Conservation (phyloP, 2,797 vertebrate species). For the Valencia hispanica region DNA sequence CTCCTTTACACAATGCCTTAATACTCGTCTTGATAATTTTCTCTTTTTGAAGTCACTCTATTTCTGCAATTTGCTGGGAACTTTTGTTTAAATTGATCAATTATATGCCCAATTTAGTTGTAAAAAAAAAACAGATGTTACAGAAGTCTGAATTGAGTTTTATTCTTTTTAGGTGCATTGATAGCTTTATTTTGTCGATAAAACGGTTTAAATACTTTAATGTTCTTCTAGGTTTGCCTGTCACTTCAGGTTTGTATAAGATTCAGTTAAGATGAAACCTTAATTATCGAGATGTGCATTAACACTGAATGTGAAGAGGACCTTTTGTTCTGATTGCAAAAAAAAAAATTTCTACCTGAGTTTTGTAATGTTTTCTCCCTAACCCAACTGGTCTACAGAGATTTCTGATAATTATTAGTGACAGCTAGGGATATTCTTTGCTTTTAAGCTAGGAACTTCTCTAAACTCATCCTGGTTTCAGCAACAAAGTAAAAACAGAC, state of each 20-base stretch:
- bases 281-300: conserved; percentile 13
- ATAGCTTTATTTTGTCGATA: neutral
- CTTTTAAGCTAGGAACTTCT: conserved; percentile 8
- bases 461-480: conserved; percentile 19
- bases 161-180: neutral
- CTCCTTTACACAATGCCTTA: conserved; percentile 1
- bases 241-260: neutral
- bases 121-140: neutral
- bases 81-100: neutral
- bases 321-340: neutral
- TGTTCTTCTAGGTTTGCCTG: neutral
- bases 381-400: neutral
- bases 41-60: neutral
- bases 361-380: neutral
- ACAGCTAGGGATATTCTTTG: conserved; percentile 18
- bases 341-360: neutral
- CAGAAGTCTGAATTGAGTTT: neutral
- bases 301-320: conserved; percentile 7
- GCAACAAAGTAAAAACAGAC: conserved; percentile 32
- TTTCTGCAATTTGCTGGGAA: neutral
- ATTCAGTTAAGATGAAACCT: neutral
- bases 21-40: conserved; percentile 16
- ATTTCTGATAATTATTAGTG: conserved; percentile 18
- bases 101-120: neutral
- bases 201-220: neutral